Conservation (phyloP, 2,888 invertebrate genomes). For the Pterobdella sp. region DNA sequence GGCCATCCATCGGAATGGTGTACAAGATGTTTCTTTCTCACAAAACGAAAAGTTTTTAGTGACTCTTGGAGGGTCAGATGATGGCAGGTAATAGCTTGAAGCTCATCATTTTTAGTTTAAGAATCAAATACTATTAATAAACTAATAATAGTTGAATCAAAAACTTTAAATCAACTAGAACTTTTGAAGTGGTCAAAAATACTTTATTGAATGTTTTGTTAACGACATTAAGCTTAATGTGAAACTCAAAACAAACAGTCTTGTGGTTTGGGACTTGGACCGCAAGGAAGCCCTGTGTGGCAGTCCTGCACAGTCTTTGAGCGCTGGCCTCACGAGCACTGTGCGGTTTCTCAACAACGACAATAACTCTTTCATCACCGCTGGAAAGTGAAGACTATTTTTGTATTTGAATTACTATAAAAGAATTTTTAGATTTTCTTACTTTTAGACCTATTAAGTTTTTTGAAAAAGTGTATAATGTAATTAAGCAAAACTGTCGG, state of each 20-base stretch:
- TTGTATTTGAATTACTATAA: background rate
- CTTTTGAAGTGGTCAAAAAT: too few species aligned
- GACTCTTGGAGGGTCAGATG: slow-evolving; percentile 80
- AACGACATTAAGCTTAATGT: too few species aligned
- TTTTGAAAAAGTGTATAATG: background rate
- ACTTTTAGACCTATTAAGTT: background rate
- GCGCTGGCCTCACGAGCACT: slow-evolving; percentile 64
- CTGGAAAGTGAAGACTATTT: slow-evolving; percentile 47
- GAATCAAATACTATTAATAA: too few species aligned
- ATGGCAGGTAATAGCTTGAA: slow-evolving; percentile 61
- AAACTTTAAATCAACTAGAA: too few species aligned
- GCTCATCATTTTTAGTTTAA: too few species aligned
- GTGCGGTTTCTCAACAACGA: slow-evolving; percentile 52
- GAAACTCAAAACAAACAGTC: slow-evolving; percentile 56
- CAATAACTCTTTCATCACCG: slow-evolving; percentile 50
- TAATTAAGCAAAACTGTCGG: background rate
- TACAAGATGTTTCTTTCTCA: slow-evolving; percentile 76
- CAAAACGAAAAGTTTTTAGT: slow-evolving; percentile 71
- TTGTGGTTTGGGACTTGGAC: slow-evolving; percentile 74
- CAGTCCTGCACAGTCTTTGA: slow-evolving; percentile 59
- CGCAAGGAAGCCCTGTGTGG: slow-evolving; percentile 60
- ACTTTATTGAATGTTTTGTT: too few species aligned
- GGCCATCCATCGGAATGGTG: slow-evolving; percentile 77
- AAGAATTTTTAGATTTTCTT: slow-evolving; percentile 20
- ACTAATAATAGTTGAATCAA: too few species aligned